Base-by-base conservation (phyloP, 1,140 invertebrate genomes). In the Stegodyphus dumicola region DNA sequence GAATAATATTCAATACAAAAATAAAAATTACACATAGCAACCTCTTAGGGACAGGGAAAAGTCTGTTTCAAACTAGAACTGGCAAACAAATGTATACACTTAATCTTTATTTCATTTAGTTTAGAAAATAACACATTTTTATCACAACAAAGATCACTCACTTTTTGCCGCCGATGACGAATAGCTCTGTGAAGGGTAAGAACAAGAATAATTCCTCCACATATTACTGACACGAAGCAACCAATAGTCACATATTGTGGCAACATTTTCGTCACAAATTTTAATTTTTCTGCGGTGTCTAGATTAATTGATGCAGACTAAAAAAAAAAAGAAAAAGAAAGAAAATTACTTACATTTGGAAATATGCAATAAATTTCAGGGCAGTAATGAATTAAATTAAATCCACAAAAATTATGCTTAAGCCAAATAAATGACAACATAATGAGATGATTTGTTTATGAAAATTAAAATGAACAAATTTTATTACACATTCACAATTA, bases 251-350 rank as follows among this genome's bases (percentile, higher is more conserved):
- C 81, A 70, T 85, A 85, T 9, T 85, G 81, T 5, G 81, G 81
- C 9, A 85, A 18, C 81, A 85, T 85, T 60, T 85, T 85, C 7
- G 81, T 85, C 6, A 85, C 81, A 85, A 85, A 85, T 6, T 85
- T 85, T 18, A 85, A 15, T 13, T 85, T 85, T 56, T 85, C 81
- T 4, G 81, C 81, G 10, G 81, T 85, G 56, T 85, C 81, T 15
- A 85, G 66, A 51, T 77, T 85, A 18, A 85, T 85, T 9, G 81
- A 85, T 33, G 81, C 81, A 17, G 81, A 85, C 81, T 85, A 10
- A 56, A 85, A 67, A 51, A 66, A 18, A 60, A 6, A 71, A 71
- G 4, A 6, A 67, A 17, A 17, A 17, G 0, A 64, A 64, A 7
- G 6, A 64, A 64, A 64, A 64, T 60, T 2, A 60, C 15, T 60